phyloP scores from a whole-genome alignment of 92 coral and sea anemone species.

The Phenganax marumi region DNA sequence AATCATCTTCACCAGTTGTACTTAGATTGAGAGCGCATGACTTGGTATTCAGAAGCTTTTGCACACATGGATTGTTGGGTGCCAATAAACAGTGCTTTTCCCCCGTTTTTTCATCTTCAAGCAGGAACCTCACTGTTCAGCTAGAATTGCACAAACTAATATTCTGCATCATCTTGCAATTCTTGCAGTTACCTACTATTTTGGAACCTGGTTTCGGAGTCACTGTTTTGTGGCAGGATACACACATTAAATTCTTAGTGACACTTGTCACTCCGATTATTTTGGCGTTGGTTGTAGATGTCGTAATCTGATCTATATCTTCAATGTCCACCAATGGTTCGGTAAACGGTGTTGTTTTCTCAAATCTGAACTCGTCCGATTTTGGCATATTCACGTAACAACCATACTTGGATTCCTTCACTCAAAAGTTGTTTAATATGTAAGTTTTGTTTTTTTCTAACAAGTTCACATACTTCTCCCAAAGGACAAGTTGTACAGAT shows the following conservation, averaged over 20 bases:
- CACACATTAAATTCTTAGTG: conserved; percentile 51
- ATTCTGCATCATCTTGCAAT: conserved; percentile 62
- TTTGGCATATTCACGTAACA: conserved; percentile 58
- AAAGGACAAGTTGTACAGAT: conserved; percentile 54
- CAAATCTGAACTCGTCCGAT: conserved; percentile 56
- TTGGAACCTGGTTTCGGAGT: conserved; percentile 46
- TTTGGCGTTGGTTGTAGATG: conserved; percentile 49
- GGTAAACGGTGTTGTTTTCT: conserved; percentile 57
- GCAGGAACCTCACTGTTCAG: conserved; percentile 55
- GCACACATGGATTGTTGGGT: conserved; percentile 52
- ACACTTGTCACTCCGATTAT: conserved; percentile 56
- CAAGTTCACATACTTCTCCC: conserved; percentile 57
- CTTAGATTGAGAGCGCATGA: conserved; percentile 47
- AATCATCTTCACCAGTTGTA: conserved; percentile 56
- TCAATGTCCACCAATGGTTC: conserved; percentile 45
- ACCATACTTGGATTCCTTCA: conserved; percentile 46
- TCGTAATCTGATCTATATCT: conserved; percentile 55
- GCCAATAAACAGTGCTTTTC: conserved; percentile 35
- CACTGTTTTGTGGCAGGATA: conserved; percentile 47
- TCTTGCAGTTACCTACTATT: conserved; percentile 55
- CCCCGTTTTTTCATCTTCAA: conserved; percentile 45
- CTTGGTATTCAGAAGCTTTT: conserved; percentile 48
- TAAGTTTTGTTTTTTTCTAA: conserved; percentile 52
- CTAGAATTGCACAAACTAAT: conserved; percentile 47
- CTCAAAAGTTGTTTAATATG: conserved; percentile 45